Conservation (phyloP, 2,113 vertebrate genomes). For the Holacanthus passer region DNA sequence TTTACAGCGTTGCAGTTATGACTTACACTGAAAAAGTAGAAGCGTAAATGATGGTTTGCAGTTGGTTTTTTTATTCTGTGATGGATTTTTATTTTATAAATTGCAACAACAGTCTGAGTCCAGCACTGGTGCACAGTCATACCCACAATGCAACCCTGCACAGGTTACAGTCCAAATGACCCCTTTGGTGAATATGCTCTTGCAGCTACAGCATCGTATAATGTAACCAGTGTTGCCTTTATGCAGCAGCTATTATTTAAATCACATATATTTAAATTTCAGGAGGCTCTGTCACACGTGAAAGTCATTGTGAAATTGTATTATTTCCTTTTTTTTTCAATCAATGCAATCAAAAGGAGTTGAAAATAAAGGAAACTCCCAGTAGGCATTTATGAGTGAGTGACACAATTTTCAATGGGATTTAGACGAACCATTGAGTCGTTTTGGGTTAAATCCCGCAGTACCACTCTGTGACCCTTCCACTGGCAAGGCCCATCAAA, state of each 20-base stretch:
- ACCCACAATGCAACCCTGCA: not conserved
- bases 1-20: slow-evolving; percentile 33
- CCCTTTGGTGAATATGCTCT: not conserved
- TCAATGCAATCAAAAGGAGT: slow-evolving; percentile 7
- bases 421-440: slow-evolving; percentile 72
- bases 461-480: slow-evolving; percentile 79
- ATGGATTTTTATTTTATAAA: not conserved
- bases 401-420: slow-evolving; percentile 73
- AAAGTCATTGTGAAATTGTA: not conserved
- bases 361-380: slow-evolving; percentile 51
- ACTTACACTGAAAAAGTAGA: slow-evolving; percentile 48
- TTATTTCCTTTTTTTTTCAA: slow-evolving; percentile 14
- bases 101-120: not conserved
- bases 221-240: not conserved
- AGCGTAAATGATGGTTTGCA: slow-evolving; percentile 48
- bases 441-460: slow-evolving; percentile 72
- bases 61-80: slow-evolving; percentile 38
- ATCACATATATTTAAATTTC: not conserved
- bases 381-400: slow-evolving; percentile 62
- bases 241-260: not conserved
- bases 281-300: not conserved
- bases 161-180: slow-evolving; percentile 31
- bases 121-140: not conserved
- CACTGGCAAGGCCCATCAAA: slow-evolving; percentile 66
- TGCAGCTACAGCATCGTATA: not conserved